phyloP scores from a whole-genome alignment of 2,113 vertebrate genomes.

The Hippoglossus stenolepis region DNA sequence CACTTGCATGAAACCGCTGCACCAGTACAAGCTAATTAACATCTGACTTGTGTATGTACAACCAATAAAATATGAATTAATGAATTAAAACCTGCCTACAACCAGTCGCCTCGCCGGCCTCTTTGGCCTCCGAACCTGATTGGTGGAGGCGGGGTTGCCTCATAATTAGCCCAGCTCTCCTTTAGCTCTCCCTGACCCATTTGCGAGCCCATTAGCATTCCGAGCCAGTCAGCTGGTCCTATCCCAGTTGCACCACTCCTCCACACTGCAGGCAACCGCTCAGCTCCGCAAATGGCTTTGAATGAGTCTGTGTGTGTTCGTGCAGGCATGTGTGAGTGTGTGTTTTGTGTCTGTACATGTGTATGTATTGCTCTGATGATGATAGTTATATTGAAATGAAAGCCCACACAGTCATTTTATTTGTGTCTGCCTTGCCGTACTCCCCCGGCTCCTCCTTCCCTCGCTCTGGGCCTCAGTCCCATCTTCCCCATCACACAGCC shows the following conservation, averaged over 20 bases:
- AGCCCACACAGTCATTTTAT: conserved; percentile 43
- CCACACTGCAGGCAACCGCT: conserved; percentile 67
- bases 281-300: conserved; percentile 63
- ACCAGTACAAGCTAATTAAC: conserved; percentile 56
- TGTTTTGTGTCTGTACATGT: conserved; percentile 2
- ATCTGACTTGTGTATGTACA: conserved; percentile 8
- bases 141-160: conserved; percentile 47
- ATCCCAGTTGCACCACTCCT: conserved; percentile 56
- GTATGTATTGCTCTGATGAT: conserved; percentile 22
- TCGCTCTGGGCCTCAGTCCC: not conserved
- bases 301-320: conserved; percentile 10
- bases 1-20: conserved; percentile 48
- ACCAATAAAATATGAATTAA: not conserved
- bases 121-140: conserved; percentile 39
- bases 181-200: conserved; percentile 75
- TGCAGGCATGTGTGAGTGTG: conserved; percentile 1
- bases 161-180: conserved; percentile 61
- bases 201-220: conserved; percentile 70
- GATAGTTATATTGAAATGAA: conserved; percentile 54
- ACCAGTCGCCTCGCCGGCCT: conserved; percentile 37
- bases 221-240: conserved; percentile 54
- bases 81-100: conserved; percentile 29
- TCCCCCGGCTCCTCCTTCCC: conserved; percentile 4
- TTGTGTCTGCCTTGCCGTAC: conserved; percentile 3
- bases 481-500: conserved; percentile 20